Base-by-base conservation (phyloP, 2,888 invertebrate genomes). In the Andricus curvator region DNA sequence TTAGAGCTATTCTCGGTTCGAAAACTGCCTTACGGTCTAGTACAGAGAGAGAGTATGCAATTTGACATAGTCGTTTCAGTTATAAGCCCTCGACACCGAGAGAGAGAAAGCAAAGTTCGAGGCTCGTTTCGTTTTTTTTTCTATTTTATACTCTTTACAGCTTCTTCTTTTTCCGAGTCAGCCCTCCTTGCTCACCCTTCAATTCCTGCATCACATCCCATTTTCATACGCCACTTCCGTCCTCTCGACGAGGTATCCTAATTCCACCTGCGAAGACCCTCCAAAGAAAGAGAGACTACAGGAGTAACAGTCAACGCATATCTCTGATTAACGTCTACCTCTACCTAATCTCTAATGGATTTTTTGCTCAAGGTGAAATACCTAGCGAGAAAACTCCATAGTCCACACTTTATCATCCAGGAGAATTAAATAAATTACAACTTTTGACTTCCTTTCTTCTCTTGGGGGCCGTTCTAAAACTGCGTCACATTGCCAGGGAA, bases 51-150 rank as follows among this genome's bases (percentile, higher is more conserved):
- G 56, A 74, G 33, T 74, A 74, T 74, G 74, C 74, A 74, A 56
- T 74, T 74, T 74, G 74, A 74, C 74, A 74, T 74, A 74, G 74
- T 74, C 74, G 74, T 74, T 74, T 74, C 74, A 56, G 74, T 74
- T 74, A 74, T 74, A 56, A 74, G 74, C 74, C n/a, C 51, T 74
- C 48, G 29, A 56, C 74, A 74, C 74, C 56, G 56, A 74, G 74
- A 74, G 51, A 74, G 56, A 74, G 51, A 74, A 9, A 56, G 74
- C 74, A 56, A 74, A 74, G 74, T 74, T 74, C 74, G 74, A 56
- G 74, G 56, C 74, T 74, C 74, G 56, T 74, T 56, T 56, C 74
- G 33, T 56, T 74, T 29, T 5, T 56, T 51, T 51, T 33, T 74
- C 56, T 74, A 74, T 74, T 74, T 74, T 74, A 74, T 74, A 74